A percentile compares a stretch with the other conserved stretches of the same genome.
These are phyloP conservation scores for Choloepus hoffmanni DNA, from an alignment of 2,113 vertebrate genomes.

Conservation along the genomic window DNA sequence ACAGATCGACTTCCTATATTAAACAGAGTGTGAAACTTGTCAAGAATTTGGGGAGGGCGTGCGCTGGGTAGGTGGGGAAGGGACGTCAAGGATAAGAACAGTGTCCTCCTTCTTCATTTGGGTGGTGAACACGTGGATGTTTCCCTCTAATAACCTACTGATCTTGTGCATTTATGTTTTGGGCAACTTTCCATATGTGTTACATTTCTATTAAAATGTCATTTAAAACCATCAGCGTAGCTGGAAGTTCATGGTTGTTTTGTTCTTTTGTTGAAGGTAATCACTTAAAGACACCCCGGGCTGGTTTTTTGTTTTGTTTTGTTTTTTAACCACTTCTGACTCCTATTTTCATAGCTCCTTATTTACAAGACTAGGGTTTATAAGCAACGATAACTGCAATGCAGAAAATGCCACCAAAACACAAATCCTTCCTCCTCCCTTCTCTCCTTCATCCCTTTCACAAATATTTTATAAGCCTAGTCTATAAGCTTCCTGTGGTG, in stretches of 20 bases:
- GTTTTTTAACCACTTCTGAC: background rate
- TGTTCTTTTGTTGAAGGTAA: background rate
- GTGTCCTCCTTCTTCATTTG: background rate
- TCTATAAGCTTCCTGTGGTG: background rate
- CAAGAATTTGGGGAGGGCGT: background rate
- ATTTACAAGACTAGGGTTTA: background rate
- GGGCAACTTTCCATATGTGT: background rate
- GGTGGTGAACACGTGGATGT: background rate
- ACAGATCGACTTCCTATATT: background rate
- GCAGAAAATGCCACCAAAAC: background rate
- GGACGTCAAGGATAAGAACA: background rate
- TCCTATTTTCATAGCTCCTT: background rate
- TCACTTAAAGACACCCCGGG: background rate
- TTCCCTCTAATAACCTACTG: background rate
- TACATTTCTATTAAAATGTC: background rate
- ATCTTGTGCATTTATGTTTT: background rate
- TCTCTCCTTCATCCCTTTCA: background rate
- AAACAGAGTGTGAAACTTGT: constrained; percentile 6
- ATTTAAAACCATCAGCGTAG: background rate
- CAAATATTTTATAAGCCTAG: background rate
- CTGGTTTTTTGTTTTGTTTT: background rate
- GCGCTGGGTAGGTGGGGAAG: background rate
- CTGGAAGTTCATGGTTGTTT: background rate
- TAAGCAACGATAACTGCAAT: too few species aligned
- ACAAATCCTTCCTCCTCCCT: background rate